Percentiles rank a stretch among this genome's conserved stretches.
These are phyloP conservation scores for Siniperca chuatsi DNA, from an alignment of 2,113 vertebrate species.

Conservation along the genomic window DNA sequence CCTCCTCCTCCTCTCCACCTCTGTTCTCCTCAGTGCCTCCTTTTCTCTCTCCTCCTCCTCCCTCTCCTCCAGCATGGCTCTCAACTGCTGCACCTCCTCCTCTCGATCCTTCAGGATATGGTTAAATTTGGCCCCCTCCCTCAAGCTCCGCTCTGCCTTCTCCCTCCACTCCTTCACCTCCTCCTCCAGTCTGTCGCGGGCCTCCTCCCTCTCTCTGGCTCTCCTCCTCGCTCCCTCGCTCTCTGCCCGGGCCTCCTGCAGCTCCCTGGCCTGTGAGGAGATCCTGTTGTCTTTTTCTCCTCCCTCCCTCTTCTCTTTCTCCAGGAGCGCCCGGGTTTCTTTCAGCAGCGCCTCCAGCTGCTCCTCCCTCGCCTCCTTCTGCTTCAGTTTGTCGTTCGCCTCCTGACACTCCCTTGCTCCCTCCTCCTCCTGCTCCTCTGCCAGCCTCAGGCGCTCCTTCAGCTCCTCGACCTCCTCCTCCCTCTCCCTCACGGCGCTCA, in stretches of 20 bases:
- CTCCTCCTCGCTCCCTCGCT: conserved; percentile 27
- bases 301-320: conserved; percentile 51
- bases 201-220: conserved; percentile 45
- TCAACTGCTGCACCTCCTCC: conserved; percentile 50
- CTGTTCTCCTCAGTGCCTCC: conserved; percentile 41
- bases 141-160: conserved; percentile 18
- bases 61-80: conserved; percentile 31
- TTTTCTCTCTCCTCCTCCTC: conserved; percentile 38
- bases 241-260: conserved; percentile 19
- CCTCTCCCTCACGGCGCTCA: conserved; percentile 52
- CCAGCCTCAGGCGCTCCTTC: conserved; percentile 38
- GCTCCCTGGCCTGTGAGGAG: conserved; percentile 39
- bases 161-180: conserved; percentile 59
- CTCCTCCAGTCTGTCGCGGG: conserved; percentile 34
- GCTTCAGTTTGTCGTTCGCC: conserved; percentile 37
- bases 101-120: conserved; percentile 46
- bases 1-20: conserved; percentile 50
- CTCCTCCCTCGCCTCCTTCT: conserved; percentile 46
- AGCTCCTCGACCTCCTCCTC: conserved; percentile 66
- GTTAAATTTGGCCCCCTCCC: conserved; percentile 39
- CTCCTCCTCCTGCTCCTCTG: conserved; percentile 50
- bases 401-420: conserved; percentile 34
- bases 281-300: conserved; percentile 57
- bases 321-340: conserved; percentile 48
- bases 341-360: conserved; percentile 56